Conservation (phyloP, 2,797 vertebrate genomes). For the Etheostoma nigrum region DNA sequence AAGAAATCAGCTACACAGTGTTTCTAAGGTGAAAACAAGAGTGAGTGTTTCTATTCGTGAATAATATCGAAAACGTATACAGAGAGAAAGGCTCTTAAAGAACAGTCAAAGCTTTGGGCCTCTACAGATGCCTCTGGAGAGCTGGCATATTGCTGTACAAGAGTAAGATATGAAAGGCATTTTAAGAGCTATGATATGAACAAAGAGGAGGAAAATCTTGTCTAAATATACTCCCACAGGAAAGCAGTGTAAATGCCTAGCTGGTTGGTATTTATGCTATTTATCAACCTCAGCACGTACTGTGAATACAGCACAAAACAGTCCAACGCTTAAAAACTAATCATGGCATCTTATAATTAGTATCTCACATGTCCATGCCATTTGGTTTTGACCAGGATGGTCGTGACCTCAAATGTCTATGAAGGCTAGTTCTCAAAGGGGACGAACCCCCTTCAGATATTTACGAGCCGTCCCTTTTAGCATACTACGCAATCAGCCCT, state of each 20-base stretch:
- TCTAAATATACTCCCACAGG: constrained; percentile 53
- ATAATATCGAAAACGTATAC: constrained; percentile 35
- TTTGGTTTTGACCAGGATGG: constrained; percentile 24
- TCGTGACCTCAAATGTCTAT: constrained; percentile 50
- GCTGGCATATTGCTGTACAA: constrained; percentile 42
- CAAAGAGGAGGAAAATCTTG: constrained; percentile 8
- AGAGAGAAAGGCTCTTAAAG: constrained; percentile 19
- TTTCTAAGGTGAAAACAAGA: constrained; percentile 31
- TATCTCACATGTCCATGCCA: constrained; percentile 43
- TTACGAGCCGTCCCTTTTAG: constrained; percentile 45
- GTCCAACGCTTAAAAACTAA: constrained; percentile 34
- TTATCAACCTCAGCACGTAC: background rate
- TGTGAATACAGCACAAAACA: background rate
- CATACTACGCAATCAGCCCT: constrained; percentile 34
- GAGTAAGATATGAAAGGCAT: constrained; percentile 63
- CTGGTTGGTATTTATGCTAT: constrained; percentile 4
- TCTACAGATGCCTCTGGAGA: constrained; percentile 51
- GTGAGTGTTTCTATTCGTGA: constrained; percentile 8
- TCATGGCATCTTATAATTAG: constrained; percentile 63
- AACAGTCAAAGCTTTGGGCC: constrained; percentile 33
- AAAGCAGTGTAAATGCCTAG: constrained; percentile 4
- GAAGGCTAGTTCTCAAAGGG: constrained; percentile 48
- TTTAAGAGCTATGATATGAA: constrained; percentile 70
- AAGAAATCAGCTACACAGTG: constrained; percentile 21
- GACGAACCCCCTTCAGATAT: constrained; percentile 39